A percentile compares a stretch with the other conserved stretches of the same genome.
phyloP scores from a whole-genome alignment of 2,113 vertebrate genomes.

The Myodes glareolus region DNA sequence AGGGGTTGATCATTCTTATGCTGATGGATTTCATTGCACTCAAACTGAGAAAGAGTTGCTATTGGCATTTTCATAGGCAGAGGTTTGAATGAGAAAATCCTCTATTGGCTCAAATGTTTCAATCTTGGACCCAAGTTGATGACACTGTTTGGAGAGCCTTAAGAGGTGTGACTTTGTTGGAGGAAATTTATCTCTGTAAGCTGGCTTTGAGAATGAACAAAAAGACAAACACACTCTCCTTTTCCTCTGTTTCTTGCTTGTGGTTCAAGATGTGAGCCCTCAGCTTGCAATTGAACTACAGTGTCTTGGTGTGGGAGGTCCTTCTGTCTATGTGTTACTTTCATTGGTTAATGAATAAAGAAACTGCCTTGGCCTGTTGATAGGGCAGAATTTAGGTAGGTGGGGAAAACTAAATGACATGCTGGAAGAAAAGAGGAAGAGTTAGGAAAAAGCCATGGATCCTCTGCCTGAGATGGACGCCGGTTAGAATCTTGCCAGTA shows the following conservation, averaged over 20 bases:
- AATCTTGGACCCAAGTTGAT: background rate
- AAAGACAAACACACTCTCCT: background rate
- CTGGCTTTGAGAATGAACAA: background rate
- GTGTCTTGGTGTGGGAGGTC: no score
- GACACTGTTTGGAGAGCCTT: background rate
- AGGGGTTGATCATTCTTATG: background rate
- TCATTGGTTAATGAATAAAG: no score
- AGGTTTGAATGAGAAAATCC: background rate
- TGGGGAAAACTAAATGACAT: no score
- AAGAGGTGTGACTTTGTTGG: background rate
- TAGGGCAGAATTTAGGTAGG: no score
- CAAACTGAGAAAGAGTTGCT: background rate
- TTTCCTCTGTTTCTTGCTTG: background rate
- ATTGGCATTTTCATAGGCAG: background rate
- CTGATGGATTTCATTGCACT: slow-evolving; percentile 2
- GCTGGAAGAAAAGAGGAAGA: no score
- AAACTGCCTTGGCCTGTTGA: no score
- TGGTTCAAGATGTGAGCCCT: background rate
- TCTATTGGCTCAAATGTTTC: background rate
- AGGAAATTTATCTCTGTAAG: background rate
- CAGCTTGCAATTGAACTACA: background rate
- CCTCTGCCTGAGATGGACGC: no score
- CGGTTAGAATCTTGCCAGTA: no score
- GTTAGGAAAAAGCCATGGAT: no score
- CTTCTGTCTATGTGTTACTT: no score